Conservation (phyloP, 2,888 invertebrate species). For the Drosophila colorata region DNA sequence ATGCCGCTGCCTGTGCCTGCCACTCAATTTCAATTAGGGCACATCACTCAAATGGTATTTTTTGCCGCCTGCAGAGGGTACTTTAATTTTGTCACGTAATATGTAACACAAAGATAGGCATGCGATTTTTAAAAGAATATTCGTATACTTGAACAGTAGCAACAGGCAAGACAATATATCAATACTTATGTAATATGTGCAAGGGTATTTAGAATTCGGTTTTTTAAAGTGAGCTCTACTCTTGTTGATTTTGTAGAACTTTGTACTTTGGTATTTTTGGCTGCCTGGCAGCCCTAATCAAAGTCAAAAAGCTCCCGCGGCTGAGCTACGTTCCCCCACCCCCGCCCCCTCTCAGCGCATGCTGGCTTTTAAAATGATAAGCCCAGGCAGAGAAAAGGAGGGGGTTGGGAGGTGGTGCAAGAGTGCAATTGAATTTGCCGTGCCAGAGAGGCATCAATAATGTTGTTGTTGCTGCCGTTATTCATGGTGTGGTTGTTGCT, state of each 20-base stretch:
- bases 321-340: background rate
- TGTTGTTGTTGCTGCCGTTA: constrained; percentile 15
- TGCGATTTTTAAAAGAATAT: no score
- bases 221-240: background rate
- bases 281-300: constrained; percentile 44
- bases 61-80: background rate
- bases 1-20: constrained; percentile 12
- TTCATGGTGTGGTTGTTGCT: constrained; percentile 19
- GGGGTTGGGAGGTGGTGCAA: background rate
- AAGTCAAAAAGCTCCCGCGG: constrained; percentile 30
- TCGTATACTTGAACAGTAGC: no score
- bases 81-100: background rate
- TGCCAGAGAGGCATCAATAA: constrained; percentile 74
- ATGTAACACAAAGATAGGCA: no score
- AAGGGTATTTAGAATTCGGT: constrained; percentile 1
- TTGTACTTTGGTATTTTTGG: constrained; percentile 1
- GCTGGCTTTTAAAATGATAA: constrained; percentile 29
- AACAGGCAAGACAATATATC: no score
- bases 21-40: constrained; percentile 59
- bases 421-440: constrained; percentile 65
- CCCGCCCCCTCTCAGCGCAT: background rate
- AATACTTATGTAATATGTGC: no score
- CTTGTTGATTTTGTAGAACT: no score
- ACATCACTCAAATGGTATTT: constrained; percentile 36
- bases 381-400: background rate